Conservation (phyloP, 2,797 vertebrate genomes). For the Chaetophractus vellerosus region DNA sequence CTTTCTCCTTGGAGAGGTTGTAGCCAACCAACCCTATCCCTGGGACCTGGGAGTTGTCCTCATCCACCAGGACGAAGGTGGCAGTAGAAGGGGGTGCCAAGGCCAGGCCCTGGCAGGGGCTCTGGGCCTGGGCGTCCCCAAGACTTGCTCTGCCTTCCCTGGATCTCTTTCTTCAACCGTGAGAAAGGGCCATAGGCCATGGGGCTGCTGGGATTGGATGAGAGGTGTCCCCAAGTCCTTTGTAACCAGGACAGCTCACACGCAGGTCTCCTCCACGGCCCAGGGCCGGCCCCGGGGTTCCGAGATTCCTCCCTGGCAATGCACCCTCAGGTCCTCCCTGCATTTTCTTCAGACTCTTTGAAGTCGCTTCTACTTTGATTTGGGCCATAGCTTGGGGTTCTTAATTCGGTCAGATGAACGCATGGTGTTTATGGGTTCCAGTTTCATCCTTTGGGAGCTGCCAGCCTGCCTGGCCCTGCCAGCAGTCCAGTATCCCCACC, state of each 20-base stretch:
- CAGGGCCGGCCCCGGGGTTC: no score
- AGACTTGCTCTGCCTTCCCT: not conserved
- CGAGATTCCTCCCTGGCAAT: not conserved
- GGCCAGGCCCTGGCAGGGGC: no score
- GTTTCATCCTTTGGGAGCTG: not conserved
- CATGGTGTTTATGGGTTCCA: not conserved
- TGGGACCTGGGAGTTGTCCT: not conserved
- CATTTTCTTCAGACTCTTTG: not conserved
- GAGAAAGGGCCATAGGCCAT: not conserved
- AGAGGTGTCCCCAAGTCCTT: not conserved
- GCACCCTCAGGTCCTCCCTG: not conserved
- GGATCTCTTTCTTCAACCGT: not conserved
- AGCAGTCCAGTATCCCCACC: not conserved
- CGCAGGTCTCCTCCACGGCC: not conserved
- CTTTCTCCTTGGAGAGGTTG: not conserved
- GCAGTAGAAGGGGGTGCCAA: no score
- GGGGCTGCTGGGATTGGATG: not conserved
- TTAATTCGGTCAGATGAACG: not conserved
- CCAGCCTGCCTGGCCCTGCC: not conserved
- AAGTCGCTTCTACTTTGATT: not conserved
- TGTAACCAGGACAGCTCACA: no score
- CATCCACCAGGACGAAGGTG: no score
- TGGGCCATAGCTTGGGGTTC: not conserved
- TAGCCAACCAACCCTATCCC: not conserved
- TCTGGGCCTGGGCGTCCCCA: not conserved